Conservation (phyloP, 2,113 vertebrate species). For the Pachyramphus minor region DNA sequence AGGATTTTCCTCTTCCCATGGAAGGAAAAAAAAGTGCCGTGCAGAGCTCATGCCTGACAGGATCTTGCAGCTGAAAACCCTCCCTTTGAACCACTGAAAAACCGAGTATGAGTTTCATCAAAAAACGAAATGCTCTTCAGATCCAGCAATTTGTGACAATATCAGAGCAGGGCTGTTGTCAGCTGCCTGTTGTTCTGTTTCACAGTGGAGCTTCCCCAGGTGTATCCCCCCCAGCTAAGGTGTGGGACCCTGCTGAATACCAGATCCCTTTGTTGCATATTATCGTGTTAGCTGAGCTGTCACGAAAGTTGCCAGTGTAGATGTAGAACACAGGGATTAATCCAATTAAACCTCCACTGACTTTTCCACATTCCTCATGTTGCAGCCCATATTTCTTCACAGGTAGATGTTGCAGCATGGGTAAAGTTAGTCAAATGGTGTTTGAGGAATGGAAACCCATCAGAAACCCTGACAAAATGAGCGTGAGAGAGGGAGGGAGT, state of each 20-base stretch:
- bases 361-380: constrained; percentile 71
- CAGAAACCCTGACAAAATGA: not conserved
- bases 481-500: not conserved
- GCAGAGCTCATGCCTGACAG: not conserved
- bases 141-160: constrained; percentile 39
- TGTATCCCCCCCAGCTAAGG: constrained; percentile 77
- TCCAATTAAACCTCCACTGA: constrained; percentile 78
- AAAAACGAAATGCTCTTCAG: constrained; percentile 16
- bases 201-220: constrained; percentile 71
- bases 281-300: constrained; percentile 71
- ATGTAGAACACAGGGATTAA: constrained; percentile 67
- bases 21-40: not conserved
- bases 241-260: constrained; percentile 62
- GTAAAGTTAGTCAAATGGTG: not conserved
- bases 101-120: constrained; percentile 31
- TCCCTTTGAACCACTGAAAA: constrained; percentile 48
- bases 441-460: not conserved
- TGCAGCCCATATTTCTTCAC: constrained; percentile 19
- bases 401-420: not conserved
- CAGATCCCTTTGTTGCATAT: constrained; percentile 61
- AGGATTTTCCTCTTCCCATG: constrained; percentile 22
- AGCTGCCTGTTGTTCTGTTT: constrained; percentile 61
- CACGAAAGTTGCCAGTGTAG: constrained; percentile 48
- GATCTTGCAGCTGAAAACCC: constrained; percentile 38
- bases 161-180: constrained; percentile 39